These are phyloP conservation scores for Scalopus aquaticus DNA, from an alignment of 2,113 vertebrate species.

Conservation along the genomic window DNA sequence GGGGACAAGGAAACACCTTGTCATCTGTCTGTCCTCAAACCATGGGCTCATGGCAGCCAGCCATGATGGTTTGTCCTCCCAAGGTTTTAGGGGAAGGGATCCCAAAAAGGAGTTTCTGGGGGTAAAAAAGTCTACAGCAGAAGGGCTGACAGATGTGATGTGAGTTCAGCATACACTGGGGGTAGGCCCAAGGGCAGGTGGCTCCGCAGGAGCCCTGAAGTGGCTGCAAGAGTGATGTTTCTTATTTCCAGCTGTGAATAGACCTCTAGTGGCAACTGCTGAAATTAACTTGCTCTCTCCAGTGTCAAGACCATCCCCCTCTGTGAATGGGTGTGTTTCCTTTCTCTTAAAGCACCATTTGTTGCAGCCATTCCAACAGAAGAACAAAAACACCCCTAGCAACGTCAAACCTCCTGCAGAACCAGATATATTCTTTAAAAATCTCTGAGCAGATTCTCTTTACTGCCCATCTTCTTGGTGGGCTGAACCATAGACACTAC, in stretches of 20 bases:
- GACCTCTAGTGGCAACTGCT: conserved; percentile 85
- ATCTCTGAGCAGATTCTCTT: background rate
- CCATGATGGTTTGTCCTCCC: background rate
- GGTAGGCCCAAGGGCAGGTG: background rate
- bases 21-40: background rate
- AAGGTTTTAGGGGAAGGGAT: background rate
- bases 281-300: conserved; percentile 68
- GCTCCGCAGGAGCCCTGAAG: background rate
- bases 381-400: background rate
- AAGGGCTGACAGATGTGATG: background rate
- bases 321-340: background rate
- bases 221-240: background rate
- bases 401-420: background rate
- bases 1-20: conserved; percentile 17
- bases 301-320: background rate
- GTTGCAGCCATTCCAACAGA: background rate
- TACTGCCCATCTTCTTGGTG: background rate
- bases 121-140: background rate
- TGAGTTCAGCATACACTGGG: background rate
- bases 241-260: conserved; percentile 80
- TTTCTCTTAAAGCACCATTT: background rate
- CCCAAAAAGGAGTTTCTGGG: background rate
- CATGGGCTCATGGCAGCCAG: background rate
- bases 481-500: background rate
- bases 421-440: background rate